A percentile compares a stretch with the other conserved stretches of the same genome.
Conservation (phyloP, 2,797 vertebrate species). For the Microchirus variegatus region DNA sequence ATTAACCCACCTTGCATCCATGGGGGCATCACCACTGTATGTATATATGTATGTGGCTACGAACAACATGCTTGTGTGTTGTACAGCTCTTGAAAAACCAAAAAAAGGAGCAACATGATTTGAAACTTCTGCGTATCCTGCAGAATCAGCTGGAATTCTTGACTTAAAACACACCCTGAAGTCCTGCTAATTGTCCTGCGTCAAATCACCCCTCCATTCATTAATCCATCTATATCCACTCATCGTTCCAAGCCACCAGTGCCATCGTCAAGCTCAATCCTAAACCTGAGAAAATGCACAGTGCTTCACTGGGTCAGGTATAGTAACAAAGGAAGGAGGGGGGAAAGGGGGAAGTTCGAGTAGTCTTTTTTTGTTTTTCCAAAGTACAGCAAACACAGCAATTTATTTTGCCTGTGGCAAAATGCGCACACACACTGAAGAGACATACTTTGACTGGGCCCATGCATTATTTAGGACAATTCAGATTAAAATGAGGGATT, state of each 20-base stretch:
- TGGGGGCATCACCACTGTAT: conserved; percentile 88
- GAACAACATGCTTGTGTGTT: conserved; percentile 64
- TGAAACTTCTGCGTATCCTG: conserved; percentile 25
- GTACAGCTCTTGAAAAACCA: conserved; percentile 41
- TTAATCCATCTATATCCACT: conserved; percentile 25
- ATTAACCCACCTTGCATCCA: conserved; percentile 81
- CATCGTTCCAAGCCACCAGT: conserved; percentile 22
- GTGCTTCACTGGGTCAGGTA: background rate
- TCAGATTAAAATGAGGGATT: no score
- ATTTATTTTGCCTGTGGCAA: conserved; percentile 4
- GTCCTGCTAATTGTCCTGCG: conserved; percentile 65
- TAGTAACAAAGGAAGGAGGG: background rate
- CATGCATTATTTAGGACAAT: conserved; percentile 1
- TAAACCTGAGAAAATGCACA: conserved; percentile 7
- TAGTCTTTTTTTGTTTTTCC: background rate
- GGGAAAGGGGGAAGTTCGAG: background rate
- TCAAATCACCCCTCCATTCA: conserved; percentile 62
- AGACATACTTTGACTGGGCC: background rate
- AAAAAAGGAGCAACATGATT: conserved; percentile 36
- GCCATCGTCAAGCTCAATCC: conserved; percentile 14
- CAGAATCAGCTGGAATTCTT: conserved; percentile 36
- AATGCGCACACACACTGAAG: conserved; percentile 2
- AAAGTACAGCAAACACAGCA: conserved; percentile 1
- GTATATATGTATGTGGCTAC: conserved; percentile 85
- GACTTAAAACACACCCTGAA: conserved; percentile 44